phyloP scores from a whole-genome alignment of 2,888 invertebrate species.

The Drosophila colorata region DNA sequence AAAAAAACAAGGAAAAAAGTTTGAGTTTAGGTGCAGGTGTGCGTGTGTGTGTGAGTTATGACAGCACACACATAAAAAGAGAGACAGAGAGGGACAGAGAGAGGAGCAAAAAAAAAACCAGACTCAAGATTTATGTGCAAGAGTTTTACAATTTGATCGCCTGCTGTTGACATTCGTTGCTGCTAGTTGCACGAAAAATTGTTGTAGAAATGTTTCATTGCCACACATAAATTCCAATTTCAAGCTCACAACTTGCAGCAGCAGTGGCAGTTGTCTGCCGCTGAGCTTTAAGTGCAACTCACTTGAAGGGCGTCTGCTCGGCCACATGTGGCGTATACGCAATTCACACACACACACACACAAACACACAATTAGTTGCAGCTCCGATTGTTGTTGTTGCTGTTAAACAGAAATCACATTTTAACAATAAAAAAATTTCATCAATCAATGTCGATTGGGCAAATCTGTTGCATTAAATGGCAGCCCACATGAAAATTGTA shows the following conservation, averaged over 20 bases:
- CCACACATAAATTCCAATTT: slow-evolving; percentile 66
- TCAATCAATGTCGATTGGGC: slow-evolving; percentile 74
- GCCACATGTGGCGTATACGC: slow-evolving; percentile 53
- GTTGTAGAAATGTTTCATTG: slow-evolving; percentile 68
- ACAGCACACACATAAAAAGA: slow-evolving; percentile 50
- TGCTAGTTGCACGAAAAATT: slow-evolving; percentile 57
- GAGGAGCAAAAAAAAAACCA: slow-evolving; percentile 2
- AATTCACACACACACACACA: slow-evolving; percentile 21
- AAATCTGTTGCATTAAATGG: slow-evolving; percentile 55
- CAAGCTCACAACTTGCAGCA: slow-evolving; percentile 34
- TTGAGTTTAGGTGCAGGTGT: slow-evolving; percentile 30
- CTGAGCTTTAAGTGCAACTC: slow-evolving; percentile 59
- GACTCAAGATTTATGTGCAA: slow-evolving; percentile 74
- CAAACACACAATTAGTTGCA: slow-evolving; percentile 59
- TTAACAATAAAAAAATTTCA: slow-evolving; percentile 67
- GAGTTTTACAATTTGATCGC: slow-evolving; percentile 80
- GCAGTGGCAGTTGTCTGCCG: slow-evolving; percentile 49
- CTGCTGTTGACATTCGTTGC: slow-evolving; percentile 74
- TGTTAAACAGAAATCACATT: slow-evolving; percentile 39
- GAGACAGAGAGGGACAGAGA: not conserved
- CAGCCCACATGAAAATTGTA: slow-evolving; percentile 6
- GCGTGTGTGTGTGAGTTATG: slow-evolving; percentile 59
- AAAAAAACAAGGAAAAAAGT: slow-evolving; percentile 27
- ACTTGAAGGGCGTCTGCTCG: slow-evolving; percentile 22
- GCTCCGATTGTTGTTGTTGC: slow-evolving; percentile 23